Evolutionary conservation across 2,113 vertebrate species (phyloP).

Genomic region (Mus musculus): DNA sequence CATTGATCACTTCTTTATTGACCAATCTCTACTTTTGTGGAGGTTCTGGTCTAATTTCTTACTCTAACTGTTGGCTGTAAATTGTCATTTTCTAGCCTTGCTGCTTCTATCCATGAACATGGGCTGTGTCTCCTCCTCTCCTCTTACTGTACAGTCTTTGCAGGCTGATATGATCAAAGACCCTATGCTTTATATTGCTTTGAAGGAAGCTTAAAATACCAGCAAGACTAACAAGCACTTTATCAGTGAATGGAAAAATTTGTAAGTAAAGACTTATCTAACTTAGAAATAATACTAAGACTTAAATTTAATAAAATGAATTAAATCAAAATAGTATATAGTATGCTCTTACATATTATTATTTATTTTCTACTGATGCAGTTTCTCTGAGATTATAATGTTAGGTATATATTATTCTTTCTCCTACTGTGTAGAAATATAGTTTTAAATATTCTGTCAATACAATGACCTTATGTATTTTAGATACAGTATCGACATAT

Average conservation of each 20-base stretch:
- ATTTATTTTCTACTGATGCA: not conserved
- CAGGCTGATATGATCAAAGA: not conserved
- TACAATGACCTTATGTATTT: not conserved
- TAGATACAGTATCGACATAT: not conserved
- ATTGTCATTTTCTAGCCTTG: not conserved
- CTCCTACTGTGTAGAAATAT: not conserved
- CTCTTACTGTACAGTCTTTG: not conserved
- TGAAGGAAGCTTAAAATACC: not conserved
- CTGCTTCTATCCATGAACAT: not conserved
- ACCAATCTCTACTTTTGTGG: not conserved
- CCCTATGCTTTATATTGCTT: not conserved
- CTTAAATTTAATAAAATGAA: slow-evolving; percentile 16
- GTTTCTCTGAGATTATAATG: not conserved
- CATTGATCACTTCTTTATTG: not conserved
- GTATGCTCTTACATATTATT: not conserved
- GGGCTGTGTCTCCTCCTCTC: not conserved
- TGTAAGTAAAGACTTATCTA: not conserved
- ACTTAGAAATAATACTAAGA: slow-evolving; percentile 11
- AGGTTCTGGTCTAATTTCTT: not conserved
- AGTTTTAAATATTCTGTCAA: not conserved
- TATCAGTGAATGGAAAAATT: not conserved
- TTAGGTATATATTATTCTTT: not conserved
- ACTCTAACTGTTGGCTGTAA: not conserved
- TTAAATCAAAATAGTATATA: slow-evolving; percentile 1
- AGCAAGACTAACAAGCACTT: not conserved